phyloP scores from a whole-genome alignment of 2,797 vertebrate genomes.

The Threskiornis aethiopicus region DNA sequence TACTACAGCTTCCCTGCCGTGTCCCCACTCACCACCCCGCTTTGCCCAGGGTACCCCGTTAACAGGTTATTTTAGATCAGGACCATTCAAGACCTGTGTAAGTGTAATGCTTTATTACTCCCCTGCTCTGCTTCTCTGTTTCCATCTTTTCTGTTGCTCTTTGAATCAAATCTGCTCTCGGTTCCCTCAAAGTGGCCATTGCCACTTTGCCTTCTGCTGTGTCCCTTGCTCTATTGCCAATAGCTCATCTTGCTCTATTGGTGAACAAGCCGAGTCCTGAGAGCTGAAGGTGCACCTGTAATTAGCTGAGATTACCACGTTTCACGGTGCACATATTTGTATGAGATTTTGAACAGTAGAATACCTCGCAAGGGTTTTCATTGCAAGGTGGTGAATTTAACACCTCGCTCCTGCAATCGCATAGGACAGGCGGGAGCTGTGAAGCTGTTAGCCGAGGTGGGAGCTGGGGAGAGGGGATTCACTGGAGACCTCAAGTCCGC shows the following conservation, averaged over 20 bases:
- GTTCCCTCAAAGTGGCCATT: background rate
- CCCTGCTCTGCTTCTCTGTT: background rate
- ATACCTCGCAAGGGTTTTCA: background rate
- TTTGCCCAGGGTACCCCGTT: rapidly evolving
- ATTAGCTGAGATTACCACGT: too few relatives aligned
- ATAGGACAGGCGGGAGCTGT: rapidly evolving
- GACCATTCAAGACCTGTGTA: background rate
- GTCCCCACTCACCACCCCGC: background rate
- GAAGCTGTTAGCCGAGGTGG: background rate
- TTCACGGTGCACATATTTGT: rapidly evolving
- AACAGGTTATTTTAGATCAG: background rate
- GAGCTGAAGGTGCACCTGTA: rapidly evolving
- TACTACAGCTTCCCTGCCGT: too few relatives aligned
- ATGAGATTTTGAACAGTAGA: background rate
- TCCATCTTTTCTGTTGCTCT: background rate
- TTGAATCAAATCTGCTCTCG: background rate
- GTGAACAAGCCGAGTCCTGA: too few relatives aligned
- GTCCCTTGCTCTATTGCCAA: background rate
- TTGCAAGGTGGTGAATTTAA: background rate
- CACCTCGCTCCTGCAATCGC: background rate
- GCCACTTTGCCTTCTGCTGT: background rate
- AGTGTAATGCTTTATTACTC: background rate
- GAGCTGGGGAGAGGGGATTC: background rate
- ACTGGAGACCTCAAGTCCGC: background rate
- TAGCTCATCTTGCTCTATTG: background rate